Conservation (phyloP, 2,888 invertebrate species). For the Azorinus chamasolen region DNA sequence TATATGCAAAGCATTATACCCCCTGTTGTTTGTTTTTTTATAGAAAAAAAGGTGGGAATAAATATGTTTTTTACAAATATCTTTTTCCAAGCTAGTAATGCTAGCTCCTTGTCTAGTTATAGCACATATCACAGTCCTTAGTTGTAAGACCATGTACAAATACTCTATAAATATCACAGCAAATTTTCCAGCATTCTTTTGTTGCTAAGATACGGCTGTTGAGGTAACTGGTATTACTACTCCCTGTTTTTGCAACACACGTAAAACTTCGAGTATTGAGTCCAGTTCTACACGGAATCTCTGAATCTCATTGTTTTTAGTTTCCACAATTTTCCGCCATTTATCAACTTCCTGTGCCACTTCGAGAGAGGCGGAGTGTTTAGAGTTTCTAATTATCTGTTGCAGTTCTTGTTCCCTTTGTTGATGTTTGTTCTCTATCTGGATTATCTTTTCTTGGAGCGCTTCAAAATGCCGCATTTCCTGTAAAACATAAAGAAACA, state of each 20-base stretch:
- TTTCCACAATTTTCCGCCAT: constrained; percentile 83
- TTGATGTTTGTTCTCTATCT: constrained; percentile 81
- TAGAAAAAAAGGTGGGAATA: no score
- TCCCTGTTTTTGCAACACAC: constrained; percentile 84
- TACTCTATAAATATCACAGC: no score
- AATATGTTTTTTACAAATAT: no score
- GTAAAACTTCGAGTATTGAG: constrained; percentile 83
- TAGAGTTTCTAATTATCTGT: constrained; percentile 76
- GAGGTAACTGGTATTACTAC: constrained; percentile 79
- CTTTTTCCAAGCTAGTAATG: no score
- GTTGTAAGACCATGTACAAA: no score
- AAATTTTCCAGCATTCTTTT: no score
- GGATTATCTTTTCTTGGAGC: constrained; percentile 82
- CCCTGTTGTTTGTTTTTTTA: no score
- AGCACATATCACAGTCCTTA: no score
- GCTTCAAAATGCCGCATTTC: constrained; percentile 85
- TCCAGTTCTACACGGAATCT: constrained; percentile 84
- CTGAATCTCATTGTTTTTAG: constrained; percentile 84
- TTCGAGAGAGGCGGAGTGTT: constrained; percentile 73
- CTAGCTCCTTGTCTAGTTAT: no score
- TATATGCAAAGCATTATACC: no score
- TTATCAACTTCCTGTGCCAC: constrained; percentile 78
- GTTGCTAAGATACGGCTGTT: constrained; percentile 50
- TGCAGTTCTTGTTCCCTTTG: constrained; percentile 83
- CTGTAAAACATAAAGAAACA: constrained; percentile 66